Evolutionary conservation across 1,140 invertebrate genomes (phyloP), one percentile per base, ranked within the genome.

Genomic region (Kradibia gibbosae): DNA sequence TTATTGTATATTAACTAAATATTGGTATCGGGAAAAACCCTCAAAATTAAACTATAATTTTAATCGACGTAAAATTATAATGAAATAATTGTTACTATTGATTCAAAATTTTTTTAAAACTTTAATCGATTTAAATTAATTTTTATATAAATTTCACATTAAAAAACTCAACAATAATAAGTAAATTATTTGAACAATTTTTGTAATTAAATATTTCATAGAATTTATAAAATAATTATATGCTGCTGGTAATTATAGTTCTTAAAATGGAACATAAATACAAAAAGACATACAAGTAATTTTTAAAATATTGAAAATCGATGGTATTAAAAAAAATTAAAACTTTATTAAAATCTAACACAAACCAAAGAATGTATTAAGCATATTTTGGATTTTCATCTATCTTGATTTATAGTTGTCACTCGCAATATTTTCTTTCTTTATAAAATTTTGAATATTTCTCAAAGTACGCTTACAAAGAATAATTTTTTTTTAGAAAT

Each of bases 231-330:
- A 34, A 17, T 62, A 62, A 17, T 4, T 34, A 34, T 34, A 34
- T 34, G 3, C 11, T 62, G 31, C 11, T 42, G 25, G 17, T 70
- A 42, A n/a, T 45, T 3, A 45, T n/a, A n/a, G n/a, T n/a, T n/a
- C n/a, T n/a, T n/a, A n/a, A n/a, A n/a, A n/a, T n/a, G n/a, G n/a
- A n/a, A n/a, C n/a, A 22, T 22, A 71, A 28, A 45, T 25, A 72
- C 34, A 57, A 36, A 34, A 20, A n/a, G 5, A 57, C 13, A 25
- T 15, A 34, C 31, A 34, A 45, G 62, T 28, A 42, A 48, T 77
- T 34, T 65, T 78, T 62, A 22, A 78, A 50, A 53, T 36, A 28
- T 45, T 65, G 22, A 31, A 55, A 39, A 13, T 72, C 67, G 77
- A 57, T 50, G 50, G 71, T 72, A 50, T 70, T 50, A 20, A n/a